phyloP scores from a whole-genome alignment of 2,113 vertebrate species.

The Ictalurus furcatus region DNA sequence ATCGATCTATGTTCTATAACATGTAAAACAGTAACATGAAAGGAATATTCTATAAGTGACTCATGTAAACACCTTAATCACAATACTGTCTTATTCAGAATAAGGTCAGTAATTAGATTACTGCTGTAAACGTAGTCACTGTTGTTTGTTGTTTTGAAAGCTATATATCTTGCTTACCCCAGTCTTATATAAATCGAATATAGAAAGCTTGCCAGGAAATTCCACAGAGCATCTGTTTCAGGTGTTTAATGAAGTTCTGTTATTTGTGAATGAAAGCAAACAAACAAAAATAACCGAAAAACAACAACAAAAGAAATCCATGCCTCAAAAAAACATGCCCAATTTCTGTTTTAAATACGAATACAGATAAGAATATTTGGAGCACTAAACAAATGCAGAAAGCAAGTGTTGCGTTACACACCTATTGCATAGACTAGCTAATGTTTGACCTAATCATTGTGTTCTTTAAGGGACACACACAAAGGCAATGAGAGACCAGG shows the following conservation, averaged over 20 bases:
- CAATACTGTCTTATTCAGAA: too few relatives aligned
- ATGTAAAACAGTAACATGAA: too few relatives aligned
- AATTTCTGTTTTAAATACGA: neutral
- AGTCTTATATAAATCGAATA: neutral
- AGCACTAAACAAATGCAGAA: neutral
- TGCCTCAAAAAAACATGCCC: too few relatives aligned
- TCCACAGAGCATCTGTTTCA: neutral
- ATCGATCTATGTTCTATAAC: too few relatives aligned
- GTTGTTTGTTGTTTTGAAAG: neutral
- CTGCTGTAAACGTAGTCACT: too few relatives aligned
- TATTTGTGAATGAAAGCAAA: neutral
- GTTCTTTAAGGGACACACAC: conserved; percentile 61
- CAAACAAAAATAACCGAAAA: neutral
- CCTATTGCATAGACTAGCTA: neutral
- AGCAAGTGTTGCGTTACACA: neutral
- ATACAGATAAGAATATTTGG: neutral
- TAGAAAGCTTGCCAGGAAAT: neutral
- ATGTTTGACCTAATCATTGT: neutral
- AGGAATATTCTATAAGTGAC: too few relatives aligned
- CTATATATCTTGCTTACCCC: neutral
- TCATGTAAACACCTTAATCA: too few relatives aligned
- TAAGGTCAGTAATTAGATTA: too few relatives aligned
- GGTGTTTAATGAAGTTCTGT: neutral
- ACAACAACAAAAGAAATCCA: neutral
- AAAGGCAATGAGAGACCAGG: conserved; percentile 74